Evolutionary conservation across 2,113 vertebrate genomes (phyloP).

Genomic region (Pardalotus punctatus): DNA sequence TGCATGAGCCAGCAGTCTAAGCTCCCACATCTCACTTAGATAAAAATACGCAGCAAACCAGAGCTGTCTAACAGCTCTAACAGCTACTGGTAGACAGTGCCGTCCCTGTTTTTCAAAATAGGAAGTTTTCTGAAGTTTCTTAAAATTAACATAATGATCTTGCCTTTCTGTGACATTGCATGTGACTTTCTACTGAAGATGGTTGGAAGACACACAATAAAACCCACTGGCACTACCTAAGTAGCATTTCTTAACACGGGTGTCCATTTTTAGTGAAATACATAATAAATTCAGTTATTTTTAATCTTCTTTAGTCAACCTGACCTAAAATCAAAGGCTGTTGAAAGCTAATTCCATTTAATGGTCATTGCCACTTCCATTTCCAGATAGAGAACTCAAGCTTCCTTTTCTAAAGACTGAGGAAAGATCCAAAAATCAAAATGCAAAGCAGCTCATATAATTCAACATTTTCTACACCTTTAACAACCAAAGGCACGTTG

Average conservation of each 20-base stretch:
- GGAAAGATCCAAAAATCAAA: background rate
- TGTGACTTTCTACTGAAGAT: background rate
- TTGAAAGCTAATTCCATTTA: background rate
- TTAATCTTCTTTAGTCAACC: slow-evolving; percentile 3
- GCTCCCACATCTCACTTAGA: background rate
- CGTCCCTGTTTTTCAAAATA: background rate
- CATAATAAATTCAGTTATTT: background rate
- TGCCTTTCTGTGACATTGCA: background rate
- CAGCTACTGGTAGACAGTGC: background rate
- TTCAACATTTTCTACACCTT: background rate
- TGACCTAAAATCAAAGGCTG: background rate
- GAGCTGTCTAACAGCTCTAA: background rate
- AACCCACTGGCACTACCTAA: background rate
- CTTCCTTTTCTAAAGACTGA: background rate
- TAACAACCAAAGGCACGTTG: background rate
- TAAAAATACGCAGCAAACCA: background rate
- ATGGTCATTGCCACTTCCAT: background rate
- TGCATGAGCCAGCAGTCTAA: background rate
- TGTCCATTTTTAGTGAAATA: background rate
- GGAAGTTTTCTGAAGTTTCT: background rate
- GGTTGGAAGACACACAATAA: background rate
- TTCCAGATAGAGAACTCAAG: background rate
- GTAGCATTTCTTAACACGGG: background rate
- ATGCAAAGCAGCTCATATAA: fast-evolving
- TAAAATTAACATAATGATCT: background rate